A percentile compares a stretch with the other conserved stretches of the same genome.
Conservation (phyloP, 2,797 vertebrate species). For the Sebastes itinus region DNA sequence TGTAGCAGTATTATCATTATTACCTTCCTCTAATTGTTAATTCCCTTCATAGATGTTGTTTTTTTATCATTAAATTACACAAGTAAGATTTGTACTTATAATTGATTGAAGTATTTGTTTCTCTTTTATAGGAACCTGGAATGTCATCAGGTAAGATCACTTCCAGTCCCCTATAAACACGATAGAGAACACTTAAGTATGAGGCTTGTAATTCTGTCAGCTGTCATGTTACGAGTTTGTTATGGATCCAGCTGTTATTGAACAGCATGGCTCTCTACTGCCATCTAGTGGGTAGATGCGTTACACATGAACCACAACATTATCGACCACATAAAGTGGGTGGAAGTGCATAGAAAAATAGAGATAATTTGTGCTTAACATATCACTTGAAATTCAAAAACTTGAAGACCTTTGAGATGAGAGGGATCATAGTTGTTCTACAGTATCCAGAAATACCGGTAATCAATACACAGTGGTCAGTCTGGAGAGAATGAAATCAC, state of each 20-base stretch:
- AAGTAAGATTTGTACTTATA: not conserved
- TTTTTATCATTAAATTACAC: not conserved
- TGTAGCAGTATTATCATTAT: not conserved
- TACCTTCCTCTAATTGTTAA: not conserved
- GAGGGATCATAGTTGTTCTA: not conserved
- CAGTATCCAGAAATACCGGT: not conserved
- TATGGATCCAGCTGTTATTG: not conserved
- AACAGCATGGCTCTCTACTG: slow-evolving; percentile 62
- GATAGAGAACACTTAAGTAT: not conserved
- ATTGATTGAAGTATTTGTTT: not conserved
- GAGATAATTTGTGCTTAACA: not conserved
- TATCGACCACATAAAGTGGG: not conserved
- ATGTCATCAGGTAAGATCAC: slow-evolving; percentile 79
- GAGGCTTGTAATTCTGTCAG: slow-evolving; percentile 4
- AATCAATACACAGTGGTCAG: not conserved
- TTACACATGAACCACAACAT: not conserved
- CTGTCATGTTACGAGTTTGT: not conserved
- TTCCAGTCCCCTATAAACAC: not conserved
- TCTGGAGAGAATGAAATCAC: not conserved
- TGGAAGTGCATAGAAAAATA: not conserved
- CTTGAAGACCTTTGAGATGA: not conserved
- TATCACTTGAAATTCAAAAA: not conserved
- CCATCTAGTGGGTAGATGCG: slow-evolving; percentile 71
- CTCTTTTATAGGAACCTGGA: slow-evolving; percentile 78
- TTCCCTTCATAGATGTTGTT: not conserved